phyloP scores from a whole-genome alignment of 2,888 invertebrate species.

The Chouioia cunea region DNA sequence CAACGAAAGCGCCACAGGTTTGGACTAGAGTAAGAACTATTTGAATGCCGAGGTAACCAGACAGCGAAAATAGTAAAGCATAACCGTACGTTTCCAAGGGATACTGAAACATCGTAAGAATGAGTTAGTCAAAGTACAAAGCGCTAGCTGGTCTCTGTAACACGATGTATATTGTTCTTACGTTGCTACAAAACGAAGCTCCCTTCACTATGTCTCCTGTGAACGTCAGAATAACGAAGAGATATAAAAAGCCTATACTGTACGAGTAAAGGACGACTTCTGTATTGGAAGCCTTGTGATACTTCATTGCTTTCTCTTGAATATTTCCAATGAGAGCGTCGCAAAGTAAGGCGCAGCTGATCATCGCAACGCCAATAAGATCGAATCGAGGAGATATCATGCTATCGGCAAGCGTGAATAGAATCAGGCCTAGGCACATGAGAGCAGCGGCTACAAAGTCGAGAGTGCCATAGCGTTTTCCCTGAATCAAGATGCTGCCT shows the following conservation, averaged over 20 bases:
- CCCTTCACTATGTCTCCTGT: slow-evolving; percentile 84
- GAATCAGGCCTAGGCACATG: slow-evolving; percentile 90
- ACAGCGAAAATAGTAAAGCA: slow-evolving; percentile 84
- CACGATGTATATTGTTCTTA: too few relatives aligned
- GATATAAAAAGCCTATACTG: slow-evolving; percentile 86
- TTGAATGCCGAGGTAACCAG: slow-evolving; percentile 92
- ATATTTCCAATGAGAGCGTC: slow-evolving; percentile 97
- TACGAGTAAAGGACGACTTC: slow-evolving; percentile 96
- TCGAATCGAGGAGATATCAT: slow-evolving; percentile 82
- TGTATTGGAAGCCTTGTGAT: slow-evolving; percentile 84
- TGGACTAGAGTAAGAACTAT: slow-evolving; percentile 91
- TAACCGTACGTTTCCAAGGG: slow-evolving; percentile 85
- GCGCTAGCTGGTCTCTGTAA: too few relatives aligned
- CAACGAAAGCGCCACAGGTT: slow-evolving; percentile 90
- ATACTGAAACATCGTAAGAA: slow-evolving; percentile 72
- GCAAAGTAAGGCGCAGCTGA: slow-evolving; percentile 88
- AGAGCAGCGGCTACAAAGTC: slow-evolving; percentile 87
- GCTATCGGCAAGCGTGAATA: slow-evolving; percentile 90
- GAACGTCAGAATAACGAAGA: slow-evolving; percentile 79
- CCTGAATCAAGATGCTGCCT: slow-evolving; percentile 93
- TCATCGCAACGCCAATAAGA: slow-evolving; percentile 79
- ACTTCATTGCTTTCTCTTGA: slow-evolving; percentile 95
- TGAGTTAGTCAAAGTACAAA: slow-evolving; percentile 46
- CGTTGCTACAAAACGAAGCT: slow-evolving; percentile 81
- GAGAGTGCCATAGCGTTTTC: slow-evolving; percentile 85